phyloP scores from a whole-genome alignment of 2,113 vertebrate species.

The Psittacara wagleri region DNA sequence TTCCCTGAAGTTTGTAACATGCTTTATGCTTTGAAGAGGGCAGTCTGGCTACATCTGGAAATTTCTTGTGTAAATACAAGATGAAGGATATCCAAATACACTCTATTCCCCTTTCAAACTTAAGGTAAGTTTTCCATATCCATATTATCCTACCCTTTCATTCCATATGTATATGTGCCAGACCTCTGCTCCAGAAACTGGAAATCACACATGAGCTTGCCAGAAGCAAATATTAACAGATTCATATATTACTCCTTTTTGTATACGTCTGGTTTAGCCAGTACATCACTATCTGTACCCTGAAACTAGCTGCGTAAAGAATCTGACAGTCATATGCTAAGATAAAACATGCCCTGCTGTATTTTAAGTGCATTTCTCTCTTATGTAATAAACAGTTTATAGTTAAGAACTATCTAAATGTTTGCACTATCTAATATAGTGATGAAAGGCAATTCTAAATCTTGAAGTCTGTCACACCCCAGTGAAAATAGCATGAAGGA shows the following conservation, averaged over 20 bases:
- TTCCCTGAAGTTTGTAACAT: not conserved
- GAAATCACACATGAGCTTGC: conserved; percentile 58
- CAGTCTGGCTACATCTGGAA: conserved; percentile 66
- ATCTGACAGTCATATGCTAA: conserved; percentile 7
- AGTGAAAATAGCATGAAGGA: conserved; percentile 26
- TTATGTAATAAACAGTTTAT: conserved; percentile 65
- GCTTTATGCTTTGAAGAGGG: conserved; percentile 56
- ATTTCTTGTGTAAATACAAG: conserved; percentile 71
- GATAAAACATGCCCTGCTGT: conserved; percentile 51
- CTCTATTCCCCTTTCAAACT: conserved; percentile 66
- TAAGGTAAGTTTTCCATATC: conserved; percentile 67
- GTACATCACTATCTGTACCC: conserved; percentile 48
- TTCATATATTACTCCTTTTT: conserved; percentile 64
- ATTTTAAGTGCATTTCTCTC: conserved; percentile 59
- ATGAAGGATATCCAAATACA: conserved; percentile 69
- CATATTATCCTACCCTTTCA: conserved; percentile 53
- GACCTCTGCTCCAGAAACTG: conserved; percentile 63
- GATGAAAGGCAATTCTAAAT: conserved; percentile 54
- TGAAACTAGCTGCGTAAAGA: conserved; percentile 29
- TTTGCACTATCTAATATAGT: conserved; percentile 50
- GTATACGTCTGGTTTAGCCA: conserved; percentile 51
- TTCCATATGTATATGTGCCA: conserved; percentile 54
- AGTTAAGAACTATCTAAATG: conserved; percentile 48
- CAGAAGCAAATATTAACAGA: conserved; percentile 66
- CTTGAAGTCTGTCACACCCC: conserved; percentile 15